Conservation (phyloP, 2,797 vertebrate species). For the Lemur catta region DNA sequence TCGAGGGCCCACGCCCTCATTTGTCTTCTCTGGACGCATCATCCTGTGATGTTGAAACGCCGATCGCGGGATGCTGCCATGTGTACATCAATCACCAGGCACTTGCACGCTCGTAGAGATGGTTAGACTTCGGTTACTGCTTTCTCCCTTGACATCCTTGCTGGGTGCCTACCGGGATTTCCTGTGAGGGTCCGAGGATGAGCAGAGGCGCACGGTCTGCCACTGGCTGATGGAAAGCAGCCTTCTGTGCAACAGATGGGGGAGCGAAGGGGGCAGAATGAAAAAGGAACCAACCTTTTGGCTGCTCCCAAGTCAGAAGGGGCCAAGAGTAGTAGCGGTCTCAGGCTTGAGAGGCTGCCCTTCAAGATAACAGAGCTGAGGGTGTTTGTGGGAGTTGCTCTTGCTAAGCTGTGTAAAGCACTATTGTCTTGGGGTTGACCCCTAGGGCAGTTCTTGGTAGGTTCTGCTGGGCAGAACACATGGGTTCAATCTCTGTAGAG, state of each 20-base stretch:
- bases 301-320: slow-evolving; percentile 3
- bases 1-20: neutral
- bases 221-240: neutral
- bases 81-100: neutral
- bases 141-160: slow-evolving; percentile 28
- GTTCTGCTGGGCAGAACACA: slow-evolving; percentile 86
- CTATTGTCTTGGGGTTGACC: slow-evolving; percentile 83
- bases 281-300: slow-evolving; percentile 9
- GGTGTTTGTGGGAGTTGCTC: slow-evolving; percentile 48
- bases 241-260: slow-evolving; percentile 17
- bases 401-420: slow-evolving; percentile 79
- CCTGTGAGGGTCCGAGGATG: neutral
- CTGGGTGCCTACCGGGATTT: neutral
- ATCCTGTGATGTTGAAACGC: neutral
- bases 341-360: neutral
- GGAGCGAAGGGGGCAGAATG: neutral
- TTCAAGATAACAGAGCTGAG: neutral
- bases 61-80: neutral
- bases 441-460: slow-evolving; percentile 79
- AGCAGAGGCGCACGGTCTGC: neutral
- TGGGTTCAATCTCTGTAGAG: slow-evolving; percentile 69
- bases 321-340: neutral
- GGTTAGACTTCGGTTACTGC: slow-evolving; percentile 23
- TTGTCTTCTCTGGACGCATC: neutral
- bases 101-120: slow-evolving; percentile 34